Percentiles rank a stretch among this genome's conserved stretches.
Evolutionary conservation across 2,797 vertebrate species (phyloP).

Genomic region (Falco columbarius): DNA sequence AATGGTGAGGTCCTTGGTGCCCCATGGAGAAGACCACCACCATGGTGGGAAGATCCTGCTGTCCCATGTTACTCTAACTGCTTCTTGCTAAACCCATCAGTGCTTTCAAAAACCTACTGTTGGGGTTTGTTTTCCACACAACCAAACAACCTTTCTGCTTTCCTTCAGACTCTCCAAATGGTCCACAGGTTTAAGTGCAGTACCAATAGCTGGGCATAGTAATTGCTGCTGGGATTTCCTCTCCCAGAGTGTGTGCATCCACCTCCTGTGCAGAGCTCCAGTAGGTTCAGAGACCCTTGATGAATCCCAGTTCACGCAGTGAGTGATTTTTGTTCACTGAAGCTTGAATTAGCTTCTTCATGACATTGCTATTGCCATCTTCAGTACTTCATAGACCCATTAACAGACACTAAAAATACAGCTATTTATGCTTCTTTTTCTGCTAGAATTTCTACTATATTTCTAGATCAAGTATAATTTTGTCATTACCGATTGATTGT

Average conservation of each 20-base stretch:
- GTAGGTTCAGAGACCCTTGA: background rate
- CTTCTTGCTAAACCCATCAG: background rate
- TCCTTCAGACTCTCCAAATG: background rate
- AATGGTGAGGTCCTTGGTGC: background rate
- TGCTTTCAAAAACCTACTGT: background rate
- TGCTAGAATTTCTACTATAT: background rate
- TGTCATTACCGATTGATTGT: background rate
- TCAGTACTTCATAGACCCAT: background rate
- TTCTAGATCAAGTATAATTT: background rate
- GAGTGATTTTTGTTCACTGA: background rate
- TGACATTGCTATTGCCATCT: background rate
- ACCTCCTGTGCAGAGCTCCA: background rate
- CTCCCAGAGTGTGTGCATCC: fast-evolving
- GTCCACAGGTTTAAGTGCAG: too few relatives aligned
- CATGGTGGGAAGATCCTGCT: background rate
- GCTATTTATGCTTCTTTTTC: background rate
- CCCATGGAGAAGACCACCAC: background rate
- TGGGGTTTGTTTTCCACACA: background rate
- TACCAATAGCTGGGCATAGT: background rate
- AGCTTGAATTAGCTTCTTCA: background rate
- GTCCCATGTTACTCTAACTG: background rate
- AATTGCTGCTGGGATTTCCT: background rate
- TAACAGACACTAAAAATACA: background rate
- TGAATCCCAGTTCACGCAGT: background rate
- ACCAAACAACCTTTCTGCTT: background rate